Evolutionary conservation across 2,113 vertebrate genomes (phyloP).

Genomic region (Dolichotis patagonum): DNA sequence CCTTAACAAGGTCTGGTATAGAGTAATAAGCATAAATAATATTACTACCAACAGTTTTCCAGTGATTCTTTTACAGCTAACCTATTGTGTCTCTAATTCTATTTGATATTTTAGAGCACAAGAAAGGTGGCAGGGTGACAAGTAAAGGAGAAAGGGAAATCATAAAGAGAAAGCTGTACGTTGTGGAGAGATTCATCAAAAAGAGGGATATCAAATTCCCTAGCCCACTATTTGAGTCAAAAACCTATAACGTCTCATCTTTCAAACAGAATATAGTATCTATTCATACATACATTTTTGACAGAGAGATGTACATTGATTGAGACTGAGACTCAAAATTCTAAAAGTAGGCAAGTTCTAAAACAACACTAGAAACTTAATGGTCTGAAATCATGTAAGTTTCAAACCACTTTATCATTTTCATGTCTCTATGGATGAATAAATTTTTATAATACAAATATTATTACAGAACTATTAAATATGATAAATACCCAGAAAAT

Average conservation of each 20-base stretch:
- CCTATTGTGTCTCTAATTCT: not conserved
- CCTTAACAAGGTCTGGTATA: not conserved
- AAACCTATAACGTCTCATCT: not conserved
- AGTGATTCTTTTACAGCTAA: not conserved
- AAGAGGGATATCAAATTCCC: not conserved
- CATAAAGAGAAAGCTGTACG: not conserved
- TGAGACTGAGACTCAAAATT: conserved; percentile 26
- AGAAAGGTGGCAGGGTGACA: not conserved
- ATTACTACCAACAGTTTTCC: not conserved
- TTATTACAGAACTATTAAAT: not conserved
- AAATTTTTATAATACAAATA: not conserved
- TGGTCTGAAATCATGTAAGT: not conserved
- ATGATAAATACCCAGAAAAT: not conserved
- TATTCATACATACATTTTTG: not conserved
- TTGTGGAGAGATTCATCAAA: not conserved
- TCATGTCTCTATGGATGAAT: not conserved
- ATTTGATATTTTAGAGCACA: not conserved
- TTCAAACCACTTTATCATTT: not conserved
- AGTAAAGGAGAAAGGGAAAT: not conserved
- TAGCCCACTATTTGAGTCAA: not conserved
- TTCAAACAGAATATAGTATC: not conserved
- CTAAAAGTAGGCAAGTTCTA: not conserved
- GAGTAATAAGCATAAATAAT: not conserved
- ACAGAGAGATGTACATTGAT: not conserved
- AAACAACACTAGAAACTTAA: conserved; percentile 16